These are phyloP conservation scores for Therioaphis trifolii DNA, from an alignment of 2,888 invertebrate species.

Conservation along the genomic window DNA sequence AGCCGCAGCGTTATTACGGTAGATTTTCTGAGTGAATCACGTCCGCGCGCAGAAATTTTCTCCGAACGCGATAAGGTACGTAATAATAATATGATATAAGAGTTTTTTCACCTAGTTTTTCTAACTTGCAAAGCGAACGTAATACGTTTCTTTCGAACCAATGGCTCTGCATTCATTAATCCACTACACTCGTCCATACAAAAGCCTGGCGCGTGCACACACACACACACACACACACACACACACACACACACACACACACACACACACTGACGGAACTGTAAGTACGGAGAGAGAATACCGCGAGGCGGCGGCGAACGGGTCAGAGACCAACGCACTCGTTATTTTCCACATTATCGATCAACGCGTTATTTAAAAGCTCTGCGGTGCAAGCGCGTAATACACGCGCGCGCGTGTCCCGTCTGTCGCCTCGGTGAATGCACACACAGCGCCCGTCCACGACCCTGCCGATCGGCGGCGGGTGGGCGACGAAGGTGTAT, in stretches of 20 bases:
- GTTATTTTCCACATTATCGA: slow-evolving; percentile 24
- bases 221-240: not conserved
- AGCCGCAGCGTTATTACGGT: no score
- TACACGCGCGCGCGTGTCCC: no score
- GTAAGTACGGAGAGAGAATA: not conserved
- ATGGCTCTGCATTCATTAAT: slow-evolving; percentile 31
- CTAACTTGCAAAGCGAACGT: not conserved
- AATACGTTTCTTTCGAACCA: slow-evolving; percentile 37
- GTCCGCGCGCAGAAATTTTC: no score
- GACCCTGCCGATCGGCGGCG: no score
- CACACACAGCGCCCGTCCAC: no score
- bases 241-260: no score
- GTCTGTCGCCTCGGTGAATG: no score
- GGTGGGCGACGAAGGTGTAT: no score
- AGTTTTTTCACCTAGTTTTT: slow-evolving; percentile 12
- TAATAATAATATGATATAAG: slow-evolving; percentile 3
- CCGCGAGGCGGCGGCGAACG: not conserved
- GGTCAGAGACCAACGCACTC: not conserved
- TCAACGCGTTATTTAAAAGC: not conserved
- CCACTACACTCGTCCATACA: not conserved
- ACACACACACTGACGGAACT: not conserved
- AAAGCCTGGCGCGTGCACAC: slow-evolving; percentile 1
- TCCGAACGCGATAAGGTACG: not conserved
- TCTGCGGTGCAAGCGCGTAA: not conserved
- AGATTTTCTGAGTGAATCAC: no score